phyloP scores from a whole-genome alignment of 2,797 vertebrate species.

The Astyanax mexicanus region DNA sequence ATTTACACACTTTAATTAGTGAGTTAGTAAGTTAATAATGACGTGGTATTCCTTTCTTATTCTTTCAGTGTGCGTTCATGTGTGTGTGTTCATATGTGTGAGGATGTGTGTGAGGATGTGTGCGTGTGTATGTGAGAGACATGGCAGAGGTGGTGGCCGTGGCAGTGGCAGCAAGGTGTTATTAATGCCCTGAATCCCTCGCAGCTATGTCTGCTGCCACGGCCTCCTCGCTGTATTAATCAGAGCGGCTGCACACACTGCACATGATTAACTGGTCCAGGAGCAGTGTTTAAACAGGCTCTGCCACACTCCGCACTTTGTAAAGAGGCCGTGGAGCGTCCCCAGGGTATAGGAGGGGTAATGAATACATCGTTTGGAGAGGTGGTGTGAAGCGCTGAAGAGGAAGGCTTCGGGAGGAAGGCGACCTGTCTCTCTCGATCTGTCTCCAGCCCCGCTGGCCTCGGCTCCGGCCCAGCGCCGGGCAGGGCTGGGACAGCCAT shows the following conservation, averaged over 20 bases:
- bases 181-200: conserved; percentile 56
- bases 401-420: conserved; percentile 52
- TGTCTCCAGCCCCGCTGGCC: conserved; percentile 22
- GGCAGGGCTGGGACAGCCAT: conserved; percentile 59
- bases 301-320: conserved; percentile 53
- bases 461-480: conserved; percentile 45
- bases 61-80: conserved; percentile 18
- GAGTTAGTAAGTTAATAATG: too few relatives aligned
- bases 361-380: conserved; percentile 69
- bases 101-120: conserved; percentile 6
- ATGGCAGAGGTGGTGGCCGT: conserved; percentile 46
- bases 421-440: conserved; percentile 10
- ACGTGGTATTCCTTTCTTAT: conserved; percentile 10
- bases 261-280: conserved; percentile 54
- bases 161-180: conserved; percentile 53
- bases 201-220: conserved; percentile 57
- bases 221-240: conserved; percentile 58
- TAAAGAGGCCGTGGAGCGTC: conserved; percentile 62
- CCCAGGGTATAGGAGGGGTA: conserved; percentile 58
- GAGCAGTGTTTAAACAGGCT: conserved; percentile 58
- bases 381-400: conserved; percentile 55
- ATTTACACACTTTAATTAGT: too few relatives aligned
- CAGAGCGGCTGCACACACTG: conserved; percentile 50
- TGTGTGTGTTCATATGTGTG: conserved; percentile 24
- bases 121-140: conserved; percentile 31